Base-by-base conservation (phyloP, 2,797 vertebrate species). In the Linurgus olivaceus region DNA sequence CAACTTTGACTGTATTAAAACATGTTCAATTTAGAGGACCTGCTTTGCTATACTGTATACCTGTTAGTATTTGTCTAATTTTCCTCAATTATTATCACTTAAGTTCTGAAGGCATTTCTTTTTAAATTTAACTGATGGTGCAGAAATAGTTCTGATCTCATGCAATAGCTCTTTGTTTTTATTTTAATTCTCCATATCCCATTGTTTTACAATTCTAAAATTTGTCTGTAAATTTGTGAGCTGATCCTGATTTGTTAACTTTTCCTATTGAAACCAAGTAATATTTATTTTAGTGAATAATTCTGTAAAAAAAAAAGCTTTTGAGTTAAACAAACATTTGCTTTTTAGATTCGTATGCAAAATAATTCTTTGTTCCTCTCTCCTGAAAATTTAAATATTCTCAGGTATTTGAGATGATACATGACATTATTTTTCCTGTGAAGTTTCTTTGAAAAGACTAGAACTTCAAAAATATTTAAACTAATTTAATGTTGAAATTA, bases 401-500 rank as follows among this genome's bases (percentile, higher is more conserved):
- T 62, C 62, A 90, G 31, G 14, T 78, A 42, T 90, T 55, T 72
- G 35, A 90, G 88, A 50, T 81, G 73, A 47, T 92, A 58, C 47
- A 55, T 86, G 84, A 81, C 73, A 62, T 62, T 84, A 33, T 74
- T 91, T 93, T 88, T 76, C 33, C 45, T 80, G 57, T 94, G 82
- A 94, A 90, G 78, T 88, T 95, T 82, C 75, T 79, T 83, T 93
- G 65, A 71, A 67, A 96, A 77, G 40, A 91, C 62, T 80, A 58
- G 0, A 6, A 82, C 72, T 90, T 91, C 68, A 91, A 76, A 90
- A 93, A 75, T 86, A 84, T 73, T 93, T 76, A 84, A 88, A 76
- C 51, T 62, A 93, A 70, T 47, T 75, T 93, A 88, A 88, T 93
- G 88, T 84, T 95, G 55, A 93, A 92, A 91, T 92, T 94, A 78